phyloP scores from a whole-genome alignment of 2,113 vertebrate genomes.

The Otis tarda region DNA sequence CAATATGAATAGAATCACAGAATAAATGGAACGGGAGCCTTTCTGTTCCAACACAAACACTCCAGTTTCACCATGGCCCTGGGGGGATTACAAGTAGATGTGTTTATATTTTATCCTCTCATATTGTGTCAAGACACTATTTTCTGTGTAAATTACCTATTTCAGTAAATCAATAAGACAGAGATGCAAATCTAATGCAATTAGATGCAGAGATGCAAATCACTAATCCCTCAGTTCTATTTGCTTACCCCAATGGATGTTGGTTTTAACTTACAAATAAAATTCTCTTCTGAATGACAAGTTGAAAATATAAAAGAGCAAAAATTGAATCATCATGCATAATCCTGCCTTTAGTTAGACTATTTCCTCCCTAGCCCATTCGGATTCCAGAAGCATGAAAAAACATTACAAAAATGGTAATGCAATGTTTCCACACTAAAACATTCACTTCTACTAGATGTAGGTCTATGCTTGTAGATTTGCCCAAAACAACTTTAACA shows the following conservation, averaged over 20 bases:
- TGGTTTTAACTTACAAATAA: slow-evolving; percentile 21
- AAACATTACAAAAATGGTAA: not conserved
- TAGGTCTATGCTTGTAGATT: not conserved
- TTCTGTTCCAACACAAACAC: not conserved
- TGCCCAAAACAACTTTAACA: not conserved
- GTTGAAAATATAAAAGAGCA: slow-evolving; percentile 5
- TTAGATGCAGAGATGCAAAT: slow-evolving; percentile 58
- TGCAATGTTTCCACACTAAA: not conserved
- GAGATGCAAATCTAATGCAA: slow-evolving; percentile 58
- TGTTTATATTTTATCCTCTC: slow-evolving; percentile 35
- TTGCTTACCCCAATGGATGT: not conserved
- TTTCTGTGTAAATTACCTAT: slow-evolving; percentile 53
- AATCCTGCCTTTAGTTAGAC: not conserved
- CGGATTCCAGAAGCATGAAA: not conserved
- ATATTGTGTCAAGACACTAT: slow-evolving; percentile 32
- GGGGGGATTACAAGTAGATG: slow-evolving; percentile 33
- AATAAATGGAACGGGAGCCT: not conserved
- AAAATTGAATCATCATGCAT: slow-evolving; percentile 31
- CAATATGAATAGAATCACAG: not conserved
- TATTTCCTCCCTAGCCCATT: not conserved
- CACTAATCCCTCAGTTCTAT: slow-evolving; percentile 29
- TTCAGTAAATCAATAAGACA: slow-evolving; percentile 23
- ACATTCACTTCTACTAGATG: not conserved
- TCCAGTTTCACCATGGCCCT: not conserved
- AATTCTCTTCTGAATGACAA: slow-evolving; percentile 12